phyloP scores from a whole-genome alignment of 2,888 invertebrate species.

The Luperina testacea region DNA sequence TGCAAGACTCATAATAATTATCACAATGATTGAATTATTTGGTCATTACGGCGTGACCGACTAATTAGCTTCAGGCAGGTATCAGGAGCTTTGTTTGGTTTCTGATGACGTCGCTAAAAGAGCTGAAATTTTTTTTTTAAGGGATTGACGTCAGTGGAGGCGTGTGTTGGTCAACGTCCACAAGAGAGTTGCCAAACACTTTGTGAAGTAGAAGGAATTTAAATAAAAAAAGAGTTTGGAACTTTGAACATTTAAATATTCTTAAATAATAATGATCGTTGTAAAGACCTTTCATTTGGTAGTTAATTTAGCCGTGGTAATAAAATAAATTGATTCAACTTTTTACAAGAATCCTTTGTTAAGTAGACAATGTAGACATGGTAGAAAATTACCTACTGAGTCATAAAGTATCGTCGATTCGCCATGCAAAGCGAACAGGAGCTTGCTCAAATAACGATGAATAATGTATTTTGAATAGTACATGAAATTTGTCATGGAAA shows the following conservation, averaged over 20 bases:
- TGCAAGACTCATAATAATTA: conserved; percentile 29
- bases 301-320: conserved; percentile 6
- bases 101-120: conserved; percentile 59
- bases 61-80: conserved; percentile 44
- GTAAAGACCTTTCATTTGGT: background rate
- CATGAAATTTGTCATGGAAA: conserved; percentile 54
- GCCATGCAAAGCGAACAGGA: conserved; percentile 51
- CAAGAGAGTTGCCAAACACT: conserved; percentile 72
- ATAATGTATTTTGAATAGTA: conserved; percentile 71
- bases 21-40: conserved; percentile 28
- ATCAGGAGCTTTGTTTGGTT: conserved; percentile 51
- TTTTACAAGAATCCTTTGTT: conserved; percentile 19
- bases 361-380: conserved; percentile 18
- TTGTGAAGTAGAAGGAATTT: conserved; percentile 35
- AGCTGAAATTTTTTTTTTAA: conserved; percentile 56
- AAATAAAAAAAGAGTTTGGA: conserved; percentile 35
- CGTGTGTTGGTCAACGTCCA: conserved; percentile 79
- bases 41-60: conserved; percentile 24
- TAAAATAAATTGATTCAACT: conserved; percentile 17
- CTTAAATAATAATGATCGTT: conserved; percentile 22
- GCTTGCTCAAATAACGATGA: conserved; percentile 60
- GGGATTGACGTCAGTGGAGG: conserved; percentile 77
- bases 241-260: conserved; percentile 35
- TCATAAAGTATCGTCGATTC: conserved; percentile 45
- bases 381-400: conserved; percentile 25